Conservation (phyloP, 2,113 vertebrate species). For the Crypturellus undulatus region DNA sequence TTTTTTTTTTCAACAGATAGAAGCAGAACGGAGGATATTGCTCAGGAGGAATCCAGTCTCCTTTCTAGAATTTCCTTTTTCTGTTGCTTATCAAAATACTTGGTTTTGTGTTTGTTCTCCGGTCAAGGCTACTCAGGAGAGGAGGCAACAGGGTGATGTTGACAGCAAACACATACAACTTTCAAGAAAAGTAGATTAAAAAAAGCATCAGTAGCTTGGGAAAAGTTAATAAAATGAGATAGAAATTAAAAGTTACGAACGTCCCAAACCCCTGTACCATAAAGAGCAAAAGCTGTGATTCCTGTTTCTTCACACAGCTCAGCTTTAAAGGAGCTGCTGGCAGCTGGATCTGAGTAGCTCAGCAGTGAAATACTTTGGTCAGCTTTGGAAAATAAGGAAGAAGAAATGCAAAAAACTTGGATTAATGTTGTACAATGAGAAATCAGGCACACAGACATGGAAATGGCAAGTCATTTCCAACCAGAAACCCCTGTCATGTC, state of each 20-base stretch:
- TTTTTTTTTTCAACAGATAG: accelerated
- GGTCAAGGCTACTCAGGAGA: background rate
- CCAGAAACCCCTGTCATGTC: accelerated
- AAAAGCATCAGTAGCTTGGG: background rate
- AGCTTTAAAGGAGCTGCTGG: background rate
- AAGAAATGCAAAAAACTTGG: background rate
- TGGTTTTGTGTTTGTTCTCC: background rate
- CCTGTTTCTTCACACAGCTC: background rate
- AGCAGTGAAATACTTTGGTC: accelerated
- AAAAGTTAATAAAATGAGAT: background rate
- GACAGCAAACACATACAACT: background rate
- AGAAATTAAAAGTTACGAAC: background rate
- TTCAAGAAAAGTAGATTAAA: background rate
- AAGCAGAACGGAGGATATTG: no score
- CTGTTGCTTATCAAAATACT: background rate
- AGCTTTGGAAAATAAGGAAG: no score
- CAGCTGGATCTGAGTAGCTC: background rate
- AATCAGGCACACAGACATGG: background rate
- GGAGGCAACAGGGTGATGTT: background rate
- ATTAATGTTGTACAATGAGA: background rate
- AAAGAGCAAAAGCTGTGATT: background rate
- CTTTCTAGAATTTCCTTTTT: background rate
- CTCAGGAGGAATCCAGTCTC: background rate
- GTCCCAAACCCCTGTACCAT: background rate
- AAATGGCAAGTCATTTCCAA: background rate